Base-by-base conservation (phyloP, 1,140 invertebrate species). In the Thereuonema tuberculata region DNA sequence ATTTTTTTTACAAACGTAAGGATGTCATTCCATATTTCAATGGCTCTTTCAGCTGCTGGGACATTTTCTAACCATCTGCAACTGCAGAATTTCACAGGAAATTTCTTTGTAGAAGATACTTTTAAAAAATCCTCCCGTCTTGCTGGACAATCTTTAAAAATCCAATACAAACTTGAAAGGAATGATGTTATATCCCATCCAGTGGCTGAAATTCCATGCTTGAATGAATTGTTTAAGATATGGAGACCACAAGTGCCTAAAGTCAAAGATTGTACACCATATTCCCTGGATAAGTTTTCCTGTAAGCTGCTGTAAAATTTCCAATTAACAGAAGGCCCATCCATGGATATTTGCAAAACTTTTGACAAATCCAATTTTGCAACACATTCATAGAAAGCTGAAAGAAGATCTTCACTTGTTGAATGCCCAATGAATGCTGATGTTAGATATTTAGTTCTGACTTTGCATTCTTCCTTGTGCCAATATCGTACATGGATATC, bases 31-130 rank as follows among this genome's bases (percentile, higher is more conserved):
- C 48, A 50, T 24, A 50, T 50, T 17, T 17, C 21, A 21, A 50
- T 17, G 17, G 23, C 17, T 20, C 48, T 17, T 50, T 50, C 48
- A 50, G 48, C 48, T 50, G 48, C 23, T 21, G 9, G 17, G 23
- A 50, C 48, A 50, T 50, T 50, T 50, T 50, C 48, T 50, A 50
- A 50, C 48, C 48, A 50, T 50, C 48, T 17, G 17, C 17, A 17
- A 21, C 17, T 24, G 23, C 48, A 50, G 23, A 50, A 50, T 50
- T 50, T 50, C 48, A 20, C 23, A 20, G 48, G 17, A 21, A 50
- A 50, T 20, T 20, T 24, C 17, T 17, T 50, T 50, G 48, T 24
- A 50, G 17, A 17, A 20, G 21, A 20, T 9, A 50, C 48, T 12
- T 17, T 20, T 12, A 50, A 9, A 24, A 50, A 50, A 50, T 50